Percentiles rank a stretch among this genome's conserved stretches.
These are phyloP conservation scores for Parasteatoda tepidariorum DNA, from an alignment of 1,140 invertebrate genomes.

Conservation along the genomic window DNA sequence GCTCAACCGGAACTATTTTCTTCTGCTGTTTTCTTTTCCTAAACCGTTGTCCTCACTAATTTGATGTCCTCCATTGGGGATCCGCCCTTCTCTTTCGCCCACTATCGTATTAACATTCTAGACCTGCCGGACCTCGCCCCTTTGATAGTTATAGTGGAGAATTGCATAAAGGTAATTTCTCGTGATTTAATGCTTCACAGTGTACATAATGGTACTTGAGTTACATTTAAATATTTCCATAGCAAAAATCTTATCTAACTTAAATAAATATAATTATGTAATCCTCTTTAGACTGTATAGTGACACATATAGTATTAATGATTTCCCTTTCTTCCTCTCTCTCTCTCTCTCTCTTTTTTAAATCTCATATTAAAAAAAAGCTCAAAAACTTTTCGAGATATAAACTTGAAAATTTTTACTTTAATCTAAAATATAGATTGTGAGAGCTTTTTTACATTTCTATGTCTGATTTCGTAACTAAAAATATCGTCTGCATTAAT, in stretches of 20 bases:
- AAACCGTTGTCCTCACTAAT: conserved; percentile 10
- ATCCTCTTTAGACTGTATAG: neutral
- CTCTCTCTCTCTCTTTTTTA: too few species aligned
- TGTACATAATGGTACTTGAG: too few species aligned
- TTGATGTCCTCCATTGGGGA: conserved; percentile 2
- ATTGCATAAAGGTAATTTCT: neutral
- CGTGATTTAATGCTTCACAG: neutral
- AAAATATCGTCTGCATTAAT: too few species aligned
- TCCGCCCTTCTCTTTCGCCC: conserved; percentile 4
- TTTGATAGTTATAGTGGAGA: neutral
- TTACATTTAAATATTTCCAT: neutral
- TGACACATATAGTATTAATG: too few species aligned
- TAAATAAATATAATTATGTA: neutral
- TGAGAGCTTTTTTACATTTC: too few species aligned
- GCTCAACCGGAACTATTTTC: conserved; percentile 36
- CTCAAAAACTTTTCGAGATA: too few species aligned
- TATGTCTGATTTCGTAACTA: too few species aligned
- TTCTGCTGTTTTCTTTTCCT: neutral
- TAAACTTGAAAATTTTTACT: too few species aligned
- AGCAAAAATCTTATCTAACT: neutral
- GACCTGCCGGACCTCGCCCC: neutral
- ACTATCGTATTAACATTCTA: conserved; percentile 2
- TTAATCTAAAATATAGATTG: too few species aligned
- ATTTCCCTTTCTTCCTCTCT: too few species aligned
- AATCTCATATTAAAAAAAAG: too few species aligned